Evolutionary conservation across 2,797 vertebrate genomes (phyloP), one percentile per base, ranked within the genome.

Genomic region (Aldrovandia affinis): DNA sequence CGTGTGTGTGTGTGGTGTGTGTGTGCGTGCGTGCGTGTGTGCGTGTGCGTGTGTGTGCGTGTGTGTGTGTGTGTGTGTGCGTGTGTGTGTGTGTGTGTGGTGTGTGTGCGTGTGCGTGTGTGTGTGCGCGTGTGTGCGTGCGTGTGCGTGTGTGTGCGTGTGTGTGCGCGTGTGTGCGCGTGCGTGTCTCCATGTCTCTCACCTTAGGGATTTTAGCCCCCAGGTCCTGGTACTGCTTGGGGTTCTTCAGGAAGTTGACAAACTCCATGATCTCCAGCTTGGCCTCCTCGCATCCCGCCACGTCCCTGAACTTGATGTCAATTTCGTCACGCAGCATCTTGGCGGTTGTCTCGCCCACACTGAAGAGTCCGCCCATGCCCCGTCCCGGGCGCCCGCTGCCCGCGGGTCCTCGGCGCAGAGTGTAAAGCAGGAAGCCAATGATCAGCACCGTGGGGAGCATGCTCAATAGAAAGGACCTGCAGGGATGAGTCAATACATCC

Each of bases 191-290:
- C 14, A 42, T 44, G 30, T 28, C 39, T n/a, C 83, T 91, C 91
- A 99, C 98, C 97, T 98, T 99, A 68, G 98, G 98, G 86, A 99
- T 99, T 93, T 99, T 99, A 90, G 98, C 98, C 44, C 98, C 98
- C 61, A 99, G 94, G 91, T 99, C 97, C 90, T 98, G 95, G 89
- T 99, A 99, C 84, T 99, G 98, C 89, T 98, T 98, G 79, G 98
- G 98, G 90, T 99, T 99, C 94, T 99, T 99, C 82, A 99, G 93
- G 86, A 98, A 99, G 91, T 99, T 99, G 82, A 99, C 98, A 2
- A 99, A 99, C 91, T 99, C 98, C 98, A 99, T 99, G 90, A 99
- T 99, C 90, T 99, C 98, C 87, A 99, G 90, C 90, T 99, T 99
- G 83, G 98, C 98, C 90, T 99, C 98, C 89, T 99, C 98, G 25